phyloP scores from a whole-genome alignment of 2,113 vertebrate species.

The Phocoena sinus region DNA sequence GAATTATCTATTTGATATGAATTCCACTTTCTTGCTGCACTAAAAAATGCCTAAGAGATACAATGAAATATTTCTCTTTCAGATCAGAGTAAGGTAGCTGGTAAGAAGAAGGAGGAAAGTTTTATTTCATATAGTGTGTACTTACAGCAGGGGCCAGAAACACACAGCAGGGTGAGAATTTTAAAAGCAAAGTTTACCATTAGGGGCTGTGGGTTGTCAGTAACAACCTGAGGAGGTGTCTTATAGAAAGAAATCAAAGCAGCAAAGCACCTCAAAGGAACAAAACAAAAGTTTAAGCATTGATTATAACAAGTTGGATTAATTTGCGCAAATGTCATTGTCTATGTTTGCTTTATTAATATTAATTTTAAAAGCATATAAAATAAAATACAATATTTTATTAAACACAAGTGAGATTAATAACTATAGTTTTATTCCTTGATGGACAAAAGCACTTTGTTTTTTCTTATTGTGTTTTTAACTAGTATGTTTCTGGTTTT shows the following conservation, averaged over 20 bases:
- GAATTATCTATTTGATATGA: background rate
- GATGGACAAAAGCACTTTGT: background rate
- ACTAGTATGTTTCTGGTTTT: background rate
- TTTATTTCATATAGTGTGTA: constrained; percentile 3
- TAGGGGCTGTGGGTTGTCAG: background rate
- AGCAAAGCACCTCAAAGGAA: background rate
- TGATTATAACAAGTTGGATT: background rate
- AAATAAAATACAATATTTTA: background rate
- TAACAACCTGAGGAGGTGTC: background rate
- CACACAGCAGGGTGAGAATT: constrained; percentile 40
- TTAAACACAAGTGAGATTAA: background rate
- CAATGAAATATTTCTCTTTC: background rate
- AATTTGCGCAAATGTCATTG: background rate
- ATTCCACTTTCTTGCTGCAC: background rate
- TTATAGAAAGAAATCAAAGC: background rate
- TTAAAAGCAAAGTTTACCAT: constrained; percentile 53
- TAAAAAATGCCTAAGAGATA: constrained; percentile 30
- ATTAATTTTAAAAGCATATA: background rate
- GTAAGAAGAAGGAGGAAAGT: background rate
- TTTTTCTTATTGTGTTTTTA: background rate
- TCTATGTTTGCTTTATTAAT: background rate
- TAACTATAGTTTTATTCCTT: background rate
- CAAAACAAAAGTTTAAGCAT: constrained; percentile 31
- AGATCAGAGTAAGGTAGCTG: constrained; percentile 24
- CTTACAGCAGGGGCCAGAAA: background rate